These are phyloP conservation scores for Prinia subflava DNA, from an alignment of 2,113 vertebrate species.

Conservation along the genomic window DNA sequence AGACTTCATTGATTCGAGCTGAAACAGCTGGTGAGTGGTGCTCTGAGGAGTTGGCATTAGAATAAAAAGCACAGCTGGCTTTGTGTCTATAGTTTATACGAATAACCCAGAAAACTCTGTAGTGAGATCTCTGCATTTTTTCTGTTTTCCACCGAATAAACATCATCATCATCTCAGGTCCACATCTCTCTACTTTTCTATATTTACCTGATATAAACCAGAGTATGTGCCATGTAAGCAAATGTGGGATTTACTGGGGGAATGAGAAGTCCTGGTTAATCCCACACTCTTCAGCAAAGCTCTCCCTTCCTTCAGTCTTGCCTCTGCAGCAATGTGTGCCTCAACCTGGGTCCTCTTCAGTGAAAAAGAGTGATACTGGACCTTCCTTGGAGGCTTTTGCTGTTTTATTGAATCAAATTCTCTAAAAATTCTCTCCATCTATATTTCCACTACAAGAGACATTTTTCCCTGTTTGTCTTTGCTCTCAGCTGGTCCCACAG, in stretches of 20 bases:
- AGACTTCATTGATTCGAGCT: background rate
- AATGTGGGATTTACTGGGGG: background rate
- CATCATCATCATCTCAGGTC: background rate
- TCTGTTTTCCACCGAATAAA: background rate
- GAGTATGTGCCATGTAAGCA: background rate
- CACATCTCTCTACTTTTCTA: background rate
- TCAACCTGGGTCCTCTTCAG: background rate
- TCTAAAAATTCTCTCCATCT: background rate
- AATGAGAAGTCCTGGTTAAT: background rate
- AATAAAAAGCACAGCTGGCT: background rate
- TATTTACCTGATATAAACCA: background rate
- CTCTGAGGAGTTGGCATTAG: background rate
- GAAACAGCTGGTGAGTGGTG: background rate
- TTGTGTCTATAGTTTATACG: background rate
- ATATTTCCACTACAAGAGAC: background rate
- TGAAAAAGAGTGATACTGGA: background rate
- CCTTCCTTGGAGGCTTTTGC: background rate
- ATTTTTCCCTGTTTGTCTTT: background rate
- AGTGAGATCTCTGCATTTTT: background rate
- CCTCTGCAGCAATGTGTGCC: accelerated
- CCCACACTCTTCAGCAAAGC: background rate
- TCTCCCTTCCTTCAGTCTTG: accelerated
- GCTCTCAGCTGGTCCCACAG: background rate
- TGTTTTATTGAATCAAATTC: background rate
- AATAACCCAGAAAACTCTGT: background rate